Evolutionary conservation across 2,113 vertebrate genomes (phyloP), one percentile per base, ranked within the genome.

Genomic region (Paedocypris sp.): DNA sequence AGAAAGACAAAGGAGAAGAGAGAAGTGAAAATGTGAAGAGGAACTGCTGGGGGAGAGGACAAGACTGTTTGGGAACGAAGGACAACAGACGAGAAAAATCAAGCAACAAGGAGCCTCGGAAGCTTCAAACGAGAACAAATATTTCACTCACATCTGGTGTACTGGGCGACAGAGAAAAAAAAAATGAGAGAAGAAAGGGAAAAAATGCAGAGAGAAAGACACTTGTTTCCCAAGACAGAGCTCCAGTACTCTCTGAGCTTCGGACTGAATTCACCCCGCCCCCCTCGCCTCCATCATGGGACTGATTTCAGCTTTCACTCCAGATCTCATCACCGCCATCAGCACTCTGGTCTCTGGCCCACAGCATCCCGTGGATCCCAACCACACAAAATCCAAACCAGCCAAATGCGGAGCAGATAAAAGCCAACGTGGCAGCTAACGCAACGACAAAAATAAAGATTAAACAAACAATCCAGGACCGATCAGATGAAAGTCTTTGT

Each of bases 11-110:
- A 50, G 74, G n/a, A 60, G 58, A 53, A 64, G 15, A 50, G 38
- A 45, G 12, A 19, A 20, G 36, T 38, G 50, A 43, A 63, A 68
- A 75, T 77, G 71, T 71, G 77, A 47, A 75, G 45, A 64, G 79
- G 63, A 16, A 45, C 31, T 39, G 68, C 65, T 56, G 26, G 43
- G 74, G 60, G 56, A 73, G 72, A 75, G 73, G 79, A 54, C 60
- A 52, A 36, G 47, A 35, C 23, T 71, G 69, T 71, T 71, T 58
- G 52, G 68, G 31, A 45, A 48, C 54, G 42, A 47, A 60, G 60
- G 61, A 64, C 64, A 60, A 45, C 42, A 42, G 47, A 62, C 63
- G 56, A 64, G 49, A 59, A 60, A 36, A 38, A 32, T 60, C 69
- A 6, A 68, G 72, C 63, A 52, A 79, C 66, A 1, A 15, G 4